These are phyloP conservation scores for Luscinia luscinia DNA, from an alignment of 2,797 vertebrate genomes.

Conservation along the genomic window DNA sequence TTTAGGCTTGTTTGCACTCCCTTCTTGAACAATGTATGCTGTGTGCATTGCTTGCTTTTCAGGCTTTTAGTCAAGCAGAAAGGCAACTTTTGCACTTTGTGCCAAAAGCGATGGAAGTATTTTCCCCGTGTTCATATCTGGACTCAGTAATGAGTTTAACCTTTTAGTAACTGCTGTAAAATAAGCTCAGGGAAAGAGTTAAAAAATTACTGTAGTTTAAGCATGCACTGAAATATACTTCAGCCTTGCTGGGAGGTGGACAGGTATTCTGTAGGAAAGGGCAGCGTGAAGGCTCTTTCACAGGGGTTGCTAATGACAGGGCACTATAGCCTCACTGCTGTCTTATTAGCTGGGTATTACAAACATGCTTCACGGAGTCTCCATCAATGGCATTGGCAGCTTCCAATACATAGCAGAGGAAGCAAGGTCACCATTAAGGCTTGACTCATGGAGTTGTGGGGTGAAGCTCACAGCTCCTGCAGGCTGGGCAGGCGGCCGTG, in stretches of 20 bases:
- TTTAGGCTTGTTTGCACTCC: not conserved
- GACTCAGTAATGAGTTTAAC: not conserved
- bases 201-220: not conserved
- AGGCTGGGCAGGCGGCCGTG: rapidly evolving
- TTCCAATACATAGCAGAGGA: not conserved
- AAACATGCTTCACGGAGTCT: not conserved
- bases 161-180: constrained; percentile 6
- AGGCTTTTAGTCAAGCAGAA: constrained; percentile 28
- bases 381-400: not conserved
- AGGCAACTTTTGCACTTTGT: not conserved
- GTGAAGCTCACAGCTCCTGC: not conserved
- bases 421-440: not conserved
- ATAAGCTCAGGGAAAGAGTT: not conserved
- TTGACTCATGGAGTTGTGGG: not conserved
- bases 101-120: not conserved
- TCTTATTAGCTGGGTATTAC: not conserved
- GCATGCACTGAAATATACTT: not conserved
- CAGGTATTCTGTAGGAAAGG: not conserved
- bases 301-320: not conserved
- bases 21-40: constrained; percentile 3
- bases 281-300: not conserved
- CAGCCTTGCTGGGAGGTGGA: not conserved
- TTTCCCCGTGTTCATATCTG: not conserved
- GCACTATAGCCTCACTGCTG: not conserved
- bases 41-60: constrained; percentile 32